Conservation (phyloP, 2,888 invertebrate genomes). For the Hofmannophila pseudospretella region DNA sequence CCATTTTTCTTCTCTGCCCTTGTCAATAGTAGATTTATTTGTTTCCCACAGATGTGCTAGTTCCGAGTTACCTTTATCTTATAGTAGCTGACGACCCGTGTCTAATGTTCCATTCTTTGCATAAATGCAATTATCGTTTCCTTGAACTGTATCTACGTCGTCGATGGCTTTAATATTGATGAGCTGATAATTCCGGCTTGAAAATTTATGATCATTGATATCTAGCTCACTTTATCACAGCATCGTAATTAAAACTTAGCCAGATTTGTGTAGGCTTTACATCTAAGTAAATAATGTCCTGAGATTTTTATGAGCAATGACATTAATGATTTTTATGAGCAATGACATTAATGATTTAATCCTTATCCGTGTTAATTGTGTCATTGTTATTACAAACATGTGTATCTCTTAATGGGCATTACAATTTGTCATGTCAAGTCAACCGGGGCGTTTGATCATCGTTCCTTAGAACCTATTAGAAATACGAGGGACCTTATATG, state of each 20-base stretch:
- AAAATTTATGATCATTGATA: constrained; percentile 1
- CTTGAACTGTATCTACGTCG: constrained; percentile 35
- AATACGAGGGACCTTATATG: constrained; percentile 12
- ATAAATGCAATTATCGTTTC: constrained; percentile 45
- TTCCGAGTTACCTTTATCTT: constrained; percentile 11
- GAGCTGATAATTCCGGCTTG: constrained; percentile 36
- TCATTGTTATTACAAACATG: background rate
- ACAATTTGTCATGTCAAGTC: constrained; percentile 26
- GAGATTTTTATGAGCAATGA: background rate
- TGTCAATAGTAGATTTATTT: constrained; percentile 59
- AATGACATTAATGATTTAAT: background rate
- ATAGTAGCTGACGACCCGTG: constrained; percentile 14
- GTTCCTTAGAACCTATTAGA: constrained; percentile 32
- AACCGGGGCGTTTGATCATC: constrained; percentile 32
- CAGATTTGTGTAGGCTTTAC: too few species aligned
- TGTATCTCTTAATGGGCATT: constrained; percentile 7
- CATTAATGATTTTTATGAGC: background rate
- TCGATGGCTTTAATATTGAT: constrained; percentile 38
- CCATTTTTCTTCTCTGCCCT: constrained; percentile 25
- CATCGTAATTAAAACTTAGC: too few species aligned
- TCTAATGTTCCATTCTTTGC: constrained; percentile 37
- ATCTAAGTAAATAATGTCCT: too few species aligned
- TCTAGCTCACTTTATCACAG: too few species aligned
- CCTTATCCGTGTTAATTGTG: background rate
- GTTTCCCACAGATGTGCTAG: constrained; percentile 44